Base-by-base conservation (phyloP, 2,797 vertebrate species). In the Natrix natrix region DNA sequence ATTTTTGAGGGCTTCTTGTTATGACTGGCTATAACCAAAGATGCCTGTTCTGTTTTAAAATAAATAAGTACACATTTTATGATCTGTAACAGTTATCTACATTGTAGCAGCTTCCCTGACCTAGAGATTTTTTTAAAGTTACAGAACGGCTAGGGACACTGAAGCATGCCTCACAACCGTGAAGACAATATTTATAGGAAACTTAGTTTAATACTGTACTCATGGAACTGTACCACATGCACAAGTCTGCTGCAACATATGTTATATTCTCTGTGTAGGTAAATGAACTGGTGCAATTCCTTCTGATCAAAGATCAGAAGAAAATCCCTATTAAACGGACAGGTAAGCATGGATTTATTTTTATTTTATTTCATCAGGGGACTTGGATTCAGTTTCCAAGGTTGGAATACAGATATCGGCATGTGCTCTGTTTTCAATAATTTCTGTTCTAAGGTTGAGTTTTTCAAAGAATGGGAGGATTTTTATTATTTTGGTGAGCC, bases 251-350 rank as follows among this genome's bases (percentile, higher is more conserved):
- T 32, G 14, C 37, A 88, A n/a, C 1, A 2, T 52, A 10, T 93
- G 52, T 90, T 90, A 28, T 91, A 48, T 32, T 59, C 2, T 37
- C 11, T 22, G 0, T 89, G 17, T 52, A 99, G 98, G 97, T 97
- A 0, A 98, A 97, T 0, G 98, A 99, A 94, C 96, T 99, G 52
- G 98, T 99, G 89, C 98, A 98, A 94, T 98, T 98, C 91, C 94
- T 98, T 52, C 93, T 99, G 28, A 96, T 99, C n/a, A 99, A 98
- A 90, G 98, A 98, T 94, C 98, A 98, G 87, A 98, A 98, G 90
- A 99, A 98, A 92, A 95, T 98, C 17, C 98, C 98, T 0, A 96
- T 99, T 0, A 98, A 98, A 0, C 95, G 98, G 87, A 93, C 97
- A 93, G 98, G 98, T 98, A 63, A n/a, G 95, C 88, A 55, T 0